phyloP scores from a whole-genome alignment of 2,888 invertebrate genomes.

The Lagria hirta region DNA sequence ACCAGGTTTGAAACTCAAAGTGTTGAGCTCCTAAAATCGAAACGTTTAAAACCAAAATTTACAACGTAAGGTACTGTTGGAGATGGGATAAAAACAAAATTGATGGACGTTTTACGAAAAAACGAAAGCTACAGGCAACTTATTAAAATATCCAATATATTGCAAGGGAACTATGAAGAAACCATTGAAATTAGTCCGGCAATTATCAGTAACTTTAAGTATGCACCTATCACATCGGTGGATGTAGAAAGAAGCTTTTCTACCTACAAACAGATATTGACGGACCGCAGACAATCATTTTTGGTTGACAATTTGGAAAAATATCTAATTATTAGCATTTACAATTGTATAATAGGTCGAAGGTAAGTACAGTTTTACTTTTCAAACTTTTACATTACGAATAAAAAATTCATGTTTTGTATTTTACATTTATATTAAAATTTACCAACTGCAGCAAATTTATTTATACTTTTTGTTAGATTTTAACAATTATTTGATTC shows the following conservation, averaged over 20 bases:
- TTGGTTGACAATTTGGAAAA: not conserved
- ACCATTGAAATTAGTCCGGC: not conserved
- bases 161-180: too few species aligned
- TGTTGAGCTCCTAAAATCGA: not conserved
- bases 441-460: not conserved
- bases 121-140: too few species aligned
- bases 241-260: too few species aligned
- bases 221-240: not conserved
- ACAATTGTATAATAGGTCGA: too few species aligned
- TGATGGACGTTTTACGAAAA: not conserved
- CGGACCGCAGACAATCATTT: not conserved
- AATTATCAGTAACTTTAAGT: not conserved
- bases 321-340: too few species aligned
- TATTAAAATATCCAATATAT: too few species aligned
- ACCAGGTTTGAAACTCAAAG: not conserved
- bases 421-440: not conserved
- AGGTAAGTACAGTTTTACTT: too few species aligned
- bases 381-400: not conserved
- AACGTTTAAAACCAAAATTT: not conserved
- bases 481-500: not conserved
- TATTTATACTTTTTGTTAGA: too few species aligned
- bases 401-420: not conserved
- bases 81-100: not conserved
- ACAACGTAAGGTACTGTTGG: not conserved
- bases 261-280: not conserved